Evolutionary conservation across 2,797 vertebrate species (phyloP).

Genomic region (Xenentodon cancila): DNA sequence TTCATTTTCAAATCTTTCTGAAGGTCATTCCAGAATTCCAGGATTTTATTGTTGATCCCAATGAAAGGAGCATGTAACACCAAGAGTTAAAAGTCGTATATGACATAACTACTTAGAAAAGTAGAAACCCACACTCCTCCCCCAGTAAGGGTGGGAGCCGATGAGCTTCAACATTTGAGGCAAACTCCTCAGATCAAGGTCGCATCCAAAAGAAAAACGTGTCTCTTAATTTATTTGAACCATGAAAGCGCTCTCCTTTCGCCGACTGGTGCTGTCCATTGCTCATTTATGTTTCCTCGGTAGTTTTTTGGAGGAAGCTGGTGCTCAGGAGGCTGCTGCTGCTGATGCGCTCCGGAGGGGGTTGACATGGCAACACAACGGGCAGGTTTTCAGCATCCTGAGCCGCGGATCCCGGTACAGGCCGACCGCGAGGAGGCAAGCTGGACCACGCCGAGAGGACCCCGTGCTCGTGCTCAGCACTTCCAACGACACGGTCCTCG

Average conservation of each 20-base stretch:
- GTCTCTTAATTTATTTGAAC: neutral
- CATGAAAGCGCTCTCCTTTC: slow-evolving; percentile 38
- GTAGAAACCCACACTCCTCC: neutral
- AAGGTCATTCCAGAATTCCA: too few species aligned
- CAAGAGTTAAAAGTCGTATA: neutral
- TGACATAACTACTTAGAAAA: neutral
- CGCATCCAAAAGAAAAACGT: neutral
- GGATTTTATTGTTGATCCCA: too few species aligned
- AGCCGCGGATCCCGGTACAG: slow-evolving; percentile 86
- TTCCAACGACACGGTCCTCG: slow-evolving; percentile 58
- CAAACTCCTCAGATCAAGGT: slow-evolving; percentile 10
- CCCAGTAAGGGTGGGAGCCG: slow-evolving; percentile 1
- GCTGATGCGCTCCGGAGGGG: slow-evolving; percentile 72
- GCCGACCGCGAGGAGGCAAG: slow-evolving; percentile 72
- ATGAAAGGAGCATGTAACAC: neutral
- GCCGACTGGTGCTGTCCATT: slow-evolving; percentile 30
- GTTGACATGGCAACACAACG: slow-evolving; percentile 91
- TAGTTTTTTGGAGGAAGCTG: slow-evolving; percentile 63
- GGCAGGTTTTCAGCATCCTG: slow-evolving; percentile 87
- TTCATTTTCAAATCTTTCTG: too few species aligned
- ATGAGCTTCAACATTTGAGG: slow-evolving; percentile 11
- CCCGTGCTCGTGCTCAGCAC: slow-evolving; percentile 59
- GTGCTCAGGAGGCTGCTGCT: slow-evolving; percentile 68
- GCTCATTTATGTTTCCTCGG: slow-evolving; percentile 65
- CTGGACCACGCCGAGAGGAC: slow-evolving; percentile 8